Evolutionary conservation across 2,797 vertebrate genomes (phyloP).

Genomic region (Pantherophis alleghaniensis): DNA sequence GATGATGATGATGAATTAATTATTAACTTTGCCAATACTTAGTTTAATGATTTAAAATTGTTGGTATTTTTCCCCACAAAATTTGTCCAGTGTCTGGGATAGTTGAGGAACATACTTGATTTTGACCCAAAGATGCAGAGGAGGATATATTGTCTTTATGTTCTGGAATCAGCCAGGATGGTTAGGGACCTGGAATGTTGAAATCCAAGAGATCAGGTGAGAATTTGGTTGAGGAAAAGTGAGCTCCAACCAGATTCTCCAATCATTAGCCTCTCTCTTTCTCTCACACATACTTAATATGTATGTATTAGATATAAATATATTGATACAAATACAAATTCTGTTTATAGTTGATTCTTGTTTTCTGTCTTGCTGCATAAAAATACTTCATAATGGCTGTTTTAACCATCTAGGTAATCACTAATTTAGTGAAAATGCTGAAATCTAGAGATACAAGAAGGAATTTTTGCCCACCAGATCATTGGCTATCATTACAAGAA

Average conservation of each 20-base stretch:
- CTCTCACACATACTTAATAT: not conserved
- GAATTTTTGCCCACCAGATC: conserved; percentile 91
- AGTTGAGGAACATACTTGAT: not conserved
- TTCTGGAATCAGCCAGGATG: not conserved
- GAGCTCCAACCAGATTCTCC: not conserved
- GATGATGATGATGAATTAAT: not conserved
- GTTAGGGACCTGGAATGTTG: not conserved
- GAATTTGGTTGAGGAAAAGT: not conserved
- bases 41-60: not conserved
- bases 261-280: not conserved
- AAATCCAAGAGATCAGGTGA: not conserved
- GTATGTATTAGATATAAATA: not conserved
- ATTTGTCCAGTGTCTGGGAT: not conserved
- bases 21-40: not conserved
- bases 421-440: conserved; percentile 98
- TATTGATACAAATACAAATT: not conserved
- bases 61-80: not conserved
- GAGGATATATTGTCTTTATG: not conserved
- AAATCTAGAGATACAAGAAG: conserved; percentile 95
- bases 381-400: not conserved
- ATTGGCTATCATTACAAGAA: conserved; percentile 96
- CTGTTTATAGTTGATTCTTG: not conserved
- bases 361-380: not conserved
- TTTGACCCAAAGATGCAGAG: not conserved
- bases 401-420: conserved; percentile 83